Base-by-base conservation (phyloP, 2,113 vertebrate genomes). In the Clarias macrocephalus region DNA sequence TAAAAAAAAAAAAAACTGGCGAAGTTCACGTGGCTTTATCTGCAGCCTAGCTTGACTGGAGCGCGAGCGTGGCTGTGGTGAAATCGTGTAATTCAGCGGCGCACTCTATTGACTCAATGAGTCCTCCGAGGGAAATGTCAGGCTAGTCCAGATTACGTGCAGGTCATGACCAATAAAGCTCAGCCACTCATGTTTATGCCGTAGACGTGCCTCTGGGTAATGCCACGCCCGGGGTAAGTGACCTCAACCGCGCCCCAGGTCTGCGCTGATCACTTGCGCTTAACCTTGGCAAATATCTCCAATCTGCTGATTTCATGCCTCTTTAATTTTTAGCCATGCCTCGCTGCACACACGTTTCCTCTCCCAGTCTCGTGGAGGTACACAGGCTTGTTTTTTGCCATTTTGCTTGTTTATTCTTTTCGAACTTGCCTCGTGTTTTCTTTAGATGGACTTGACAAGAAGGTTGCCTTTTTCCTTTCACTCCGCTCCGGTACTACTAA, bases 251-350 rank as follows among this genome's bases (percentile, higher is more conserved):
- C 60, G 62, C 30, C 30, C 42, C 57, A 23, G 60, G 59, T 87
- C 85, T 72, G 56, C 10, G 18, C 66, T 60, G 62, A 87, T 75
- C 76, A 52, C 82, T 88, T 65, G 28, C 82, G 75, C 60, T 90
- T 90, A 90, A 88, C 89, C 89, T 88, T 84, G 73, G 81, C 63
- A 84, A 86, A 84, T 75, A 81, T 66, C 84, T 84, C 81, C 87
- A 84, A 88, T 88, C 84, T 76, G 75, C 57, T 84, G 81, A 86
- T 88, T 90, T 88, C 87, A 88, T 52, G 85, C 68, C 60, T 86
- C 52, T 85, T 88, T 88, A 81, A 82, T 76, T 65, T 81, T 37
- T 37, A 30, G 28, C 76, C 25, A n/a, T 68, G 66, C 83, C 54
- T 77, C 48, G 37, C 65, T 57, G 62, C 28, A 33, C 28, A 21